Evolutionary conservation across 2,888 invertebrate genomes (phyloP).

Genomic region (Teleogryllus oceanicus): DNA sequence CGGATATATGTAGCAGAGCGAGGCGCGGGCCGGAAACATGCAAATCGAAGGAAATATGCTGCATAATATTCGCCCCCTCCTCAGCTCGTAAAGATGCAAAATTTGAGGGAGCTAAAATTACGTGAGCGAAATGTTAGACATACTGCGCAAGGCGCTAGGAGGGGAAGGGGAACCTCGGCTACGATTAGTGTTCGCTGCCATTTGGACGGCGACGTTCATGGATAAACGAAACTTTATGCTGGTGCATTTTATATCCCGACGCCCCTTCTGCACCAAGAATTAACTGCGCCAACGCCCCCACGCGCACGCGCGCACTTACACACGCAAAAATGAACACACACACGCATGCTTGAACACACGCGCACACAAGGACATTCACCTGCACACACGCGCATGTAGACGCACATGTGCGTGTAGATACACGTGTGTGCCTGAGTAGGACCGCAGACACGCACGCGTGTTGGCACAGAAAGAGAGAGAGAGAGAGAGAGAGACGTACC

Average conservation of each 20-base stretch:
- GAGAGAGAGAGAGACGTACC: too few species aligned
- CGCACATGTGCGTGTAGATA: too few species aligned
- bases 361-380: too few species aligned
- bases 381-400: too few species aligned
- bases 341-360: too few species aligned
- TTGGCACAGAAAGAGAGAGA: too few species aligned
- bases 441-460: too few species aligned
- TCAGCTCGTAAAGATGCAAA: background rate
- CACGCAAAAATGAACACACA: too few species aligned
- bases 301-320: too few species aligned
- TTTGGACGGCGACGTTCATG: background rate
- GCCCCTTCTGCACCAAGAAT: background rate
- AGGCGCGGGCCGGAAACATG: background rate
- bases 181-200: background rate
- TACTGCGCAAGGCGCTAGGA: background rate
- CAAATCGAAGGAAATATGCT: constrained; percentile 2
- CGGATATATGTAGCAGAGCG: background rate
- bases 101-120: constrained; percentile 6
- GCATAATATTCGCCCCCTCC: background rate
- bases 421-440: too few species aligned
- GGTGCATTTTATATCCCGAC: background rate
- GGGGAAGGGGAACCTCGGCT: background rate
- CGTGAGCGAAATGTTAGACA: constrained; percentile 6
- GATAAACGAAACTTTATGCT: background rate
- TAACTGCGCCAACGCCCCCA: background rate